phyloP scores from a whole-genome alignment of 92 coral and sea anemone genomes.

The Umimayanthus chanpuru region DNA sequence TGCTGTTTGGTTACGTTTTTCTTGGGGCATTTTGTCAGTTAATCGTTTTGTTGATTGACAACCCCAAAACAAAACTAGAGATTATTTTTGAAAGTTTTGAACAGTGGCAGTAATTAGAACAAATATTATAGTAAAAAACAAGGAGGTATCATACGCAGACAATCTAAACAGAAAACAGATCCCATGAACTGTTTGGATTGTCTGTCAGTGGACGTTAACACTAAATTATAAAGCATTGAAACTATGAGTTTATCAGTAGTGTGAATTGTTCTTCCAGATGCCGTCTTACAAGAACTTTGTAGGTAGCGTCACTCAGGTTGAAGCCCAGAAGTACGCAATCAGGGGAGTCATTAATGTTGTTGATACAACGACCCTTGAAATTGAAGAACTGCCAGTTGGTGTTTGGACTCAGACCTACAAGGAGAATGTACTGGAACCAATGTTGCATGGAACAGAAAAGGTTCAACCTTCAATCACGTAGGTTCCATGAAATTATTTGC shows the following conservation, averaged over 20 bases:
- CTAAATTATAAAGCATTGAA: background rate
- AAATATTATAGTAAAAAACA: too few species aligned
- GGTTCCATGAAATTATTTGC: constrained; percentile 31
- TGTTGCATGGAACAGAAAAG: constrained; percentile 96
- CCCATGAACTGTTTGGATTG: too few species aligned
- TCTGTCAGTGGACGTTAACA: background rate
- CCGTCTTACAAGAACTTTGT: constrained; percentile 92
- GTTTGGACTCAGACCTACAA: constrained; percentile 95
- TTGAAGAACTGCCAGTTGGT: constrained; percentile 85
- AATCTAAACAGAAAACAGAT: too few species aligned
- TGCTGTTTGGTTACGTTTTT: too few species aligned
- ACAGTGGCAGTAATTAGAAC: too few species aligned
- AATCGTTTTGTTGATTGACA: too few species aligned
- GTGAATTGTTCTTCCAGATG: constrained; percentile 44
- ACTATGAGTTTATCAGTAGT: background rate
- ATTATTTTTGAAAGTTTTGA: too few species aligned
- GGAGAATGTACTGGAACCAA: constrained; percentile 90
- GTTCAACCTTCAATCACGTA: constrained; percentile 82
- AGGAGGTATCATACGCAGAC: too few species aligned
- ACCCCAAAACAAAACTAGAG: too few species aligned
- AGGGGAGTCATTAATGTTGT: constrained; percentile 75
- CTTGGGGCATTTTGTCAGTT: too few species aligned
- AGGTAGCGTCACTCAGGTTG: constrained; percentile 73
- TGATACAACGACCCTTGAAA: constrained; percentile 82
- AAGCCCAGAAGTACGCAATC: constrained; percentile 62